Evolutionary conservation across 2,113 vertebrate species (phyloP).

Genomic region (Anhinga rufa): DNA sequence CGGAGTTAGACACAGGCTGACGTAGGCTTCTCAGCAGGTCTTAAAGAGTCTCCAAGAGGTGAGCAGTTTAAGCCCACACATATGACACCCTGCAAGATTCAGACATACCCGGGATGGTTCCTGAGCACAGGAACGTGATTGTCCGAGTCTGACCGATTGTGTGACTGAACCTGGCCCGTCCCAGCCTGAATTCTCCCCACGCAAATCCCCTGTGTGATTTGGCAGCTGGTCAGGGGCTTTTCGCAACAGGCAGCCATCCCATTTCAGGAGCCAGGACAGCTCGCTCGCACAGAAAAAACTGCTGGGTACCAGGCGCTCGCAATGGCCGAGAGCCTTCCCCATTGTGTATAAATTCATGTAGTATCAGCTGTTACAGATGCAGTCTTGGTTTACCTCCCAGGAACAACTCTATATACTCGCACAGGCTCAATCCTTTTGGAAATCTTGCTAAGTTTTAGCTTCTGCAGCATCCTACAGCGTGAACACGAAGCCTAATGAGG

Average conservation of each 20-base stretch:
- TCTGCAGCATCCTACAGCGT: not conserved
- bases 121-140: rapidly evolving
- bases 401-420: not conserved
- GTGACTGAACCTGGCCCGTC: not conserved
- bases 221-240: not conserved
- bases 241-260: not conserved
- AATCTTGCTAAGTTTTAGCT: not conserved
- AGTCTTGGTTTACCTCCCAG: not conserved
- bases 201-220: not conserved
- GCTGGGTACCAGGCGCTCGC: not conserved
- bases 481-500: not conserved
- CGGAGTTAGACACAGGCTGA: not conserved
- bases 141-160: rapidly evolving
- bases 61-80: not conserved
- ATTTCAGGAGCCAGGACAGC: not conserved
- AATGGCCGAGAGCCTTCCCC: not conserved
- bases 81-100: not conserved
- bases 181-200: not conserved
- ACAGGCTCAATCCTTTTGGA: not conserved
- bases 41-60: not conserved
- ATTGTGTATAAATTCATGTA: not conserved
- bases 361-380: not conserved
- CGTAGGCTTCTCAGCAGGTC: not conserved
- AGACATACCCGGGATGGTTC: not conserved
- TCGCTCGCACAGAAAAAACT: not conserved